These are phyloP conservation scores for Apteryx owenii DNA, from an alignment of 2,113 vertebrate species.

Conservation along the genomic window DNA sequence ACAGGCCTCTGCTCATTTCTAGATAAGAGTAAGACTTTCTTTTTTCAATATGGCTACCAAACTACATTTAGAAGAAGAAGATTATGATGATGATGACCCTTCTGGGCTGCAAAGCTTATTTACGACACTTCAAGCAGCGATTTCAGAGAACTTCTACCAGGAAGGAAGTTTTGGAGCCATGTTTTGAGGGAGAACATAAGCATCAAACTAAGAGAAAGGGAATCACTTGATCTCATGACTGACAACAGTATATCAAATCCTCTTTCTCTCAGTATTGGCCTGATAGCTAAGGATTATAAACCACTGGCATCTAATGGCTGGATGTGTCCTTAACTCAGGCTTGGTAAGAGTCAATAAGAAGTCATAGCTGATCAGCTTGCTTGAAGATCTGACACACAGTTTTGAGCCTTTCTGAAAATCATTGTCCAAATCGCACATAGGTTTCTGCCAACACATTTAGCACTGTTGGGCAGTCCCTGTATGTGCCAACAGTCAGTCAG, in stretches of 20 bases:
- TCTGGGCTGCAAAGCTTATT: not conserved
- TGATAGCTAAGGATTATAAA: not conserved
- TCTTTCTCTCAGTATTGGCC: not conserved
- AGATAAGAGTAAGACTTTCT: not conserved
- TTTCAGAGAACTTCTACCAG: not conserved
- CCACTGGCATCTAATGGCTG: not conserved
- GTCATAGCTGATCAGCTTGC: not conserved
- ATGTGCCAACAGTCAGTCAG: not conserved
- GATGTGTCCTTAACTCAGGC: not conserved
- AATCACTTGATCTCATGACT: not conserved
- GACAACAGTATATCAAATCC: not conserved
- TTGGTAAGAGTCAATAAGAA: not conserved
- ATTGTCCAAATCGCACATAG: not conserved
- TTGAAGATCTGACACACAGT: not conserved
- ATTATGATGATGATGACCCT: not conserved
- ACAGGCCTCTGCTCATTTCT: not conserved
- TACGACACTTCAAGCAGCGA: not conserved
- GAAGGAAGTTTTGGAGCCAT: not conserved
- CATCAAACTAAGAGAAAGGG: not conserved
- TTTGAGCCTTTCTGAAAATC: not conserved
- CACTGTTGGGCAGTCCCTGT: not conserved
- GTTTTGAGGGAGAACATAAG: not conserved
- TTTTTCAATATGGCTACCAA: not conserved
- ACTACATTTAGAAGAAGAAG: not conserved
- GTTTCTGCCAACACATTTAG: not conserved